Evolutionary conservation across 2,113 vertebrate genomes (phyloP).

Genomic region (Calidris pygmaea): DNA sequence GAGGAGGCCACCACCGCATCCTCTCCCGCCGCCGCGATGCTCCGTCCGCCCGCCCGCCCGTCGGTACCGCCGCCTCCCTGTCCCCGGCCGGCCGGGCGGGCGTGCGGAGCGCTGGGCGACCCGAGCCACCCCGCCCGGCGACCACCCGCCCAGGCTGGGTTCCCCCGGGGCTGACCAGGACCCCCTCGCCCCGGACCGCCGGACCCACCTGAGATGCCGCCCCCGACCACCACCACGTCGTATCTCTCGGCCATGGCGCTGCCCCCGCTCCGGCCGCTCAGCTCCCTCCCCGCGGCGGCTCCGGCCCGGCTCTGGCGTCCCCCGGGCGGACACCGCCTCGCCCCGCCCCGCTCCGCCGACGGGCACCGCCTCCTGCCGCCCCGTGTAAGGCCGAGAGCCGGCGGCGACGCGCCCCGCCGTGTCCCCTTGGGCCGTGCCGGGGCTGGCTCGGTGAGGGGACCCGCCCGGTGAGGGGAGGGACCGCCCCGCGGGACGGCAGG

Average conservation of each 20-base stretch:
- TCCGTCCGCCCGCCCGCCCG: background rate
- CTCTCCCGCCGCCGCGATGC: background rate
- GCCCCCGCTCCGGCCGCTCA: background rate
- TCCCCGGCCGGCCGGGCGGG: too few relatives aligned
- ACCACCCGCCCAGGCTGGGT: background rate
- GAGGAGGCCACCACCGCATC: background rate
- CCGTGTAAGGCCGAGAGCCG: background rate
- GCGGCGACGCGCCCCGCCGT: background rate
- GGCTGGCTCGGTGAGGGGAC: background rate
- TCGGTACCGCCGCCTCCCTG: background rate
- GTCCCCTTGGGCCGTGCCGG: accelerated
- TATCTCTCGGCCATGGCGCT: constrained; percentile 83
- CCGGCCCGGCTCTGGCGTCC: background rate
- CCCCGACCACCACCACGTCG: constrained; percentile 91
- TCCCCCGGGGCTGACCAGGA: too few relatives aligned
- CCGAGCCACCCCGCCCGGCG: background rate
- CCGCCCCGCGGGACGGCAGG: too few relatives aligned
- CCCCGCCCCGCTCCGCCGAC: background rate
- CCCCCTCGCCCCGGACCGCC: too few relatives aligned
- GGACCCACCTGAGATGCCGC: constrained; percentile 90
- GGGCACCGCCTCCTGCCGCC: background rate
- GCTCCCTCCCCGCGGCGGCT: background rate
- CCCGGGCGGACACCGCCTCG: background rate
- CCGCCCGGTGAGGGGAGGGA: background rate
- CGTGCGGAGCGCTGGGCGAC: too few relatives aligned